Evolutionary conservation across 2,888 invertebrate species (phyloP).

Genomic region (Eupsilia transversa): DNA sequence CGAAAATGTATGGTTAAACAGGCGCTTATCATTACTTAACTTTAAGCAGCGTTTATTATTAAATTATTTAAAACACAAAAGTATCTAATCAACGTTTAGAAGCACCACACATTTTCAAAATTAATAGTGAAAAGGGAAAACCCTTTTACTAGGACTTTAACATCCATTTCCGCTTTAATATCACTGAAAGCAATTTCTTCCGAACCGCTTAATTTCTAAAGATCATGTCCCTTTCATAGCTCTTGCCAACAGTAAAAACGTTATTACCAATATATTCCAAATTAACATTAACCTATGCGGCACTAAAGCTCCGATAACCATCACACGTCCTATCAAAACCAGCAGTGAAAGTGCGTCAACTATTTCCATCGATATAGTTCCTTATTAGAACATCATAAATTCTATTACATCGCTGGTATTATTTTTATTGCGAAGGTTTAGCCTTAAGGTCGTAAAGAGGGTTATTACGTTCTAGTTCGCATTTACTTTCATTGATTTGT

Average conservation of each 20-base stretch:
- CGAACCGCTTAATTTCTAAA: slow-evolving; percentile 1
- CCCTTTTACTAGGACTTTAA: background rate
- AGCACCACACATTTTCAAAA: background rate
- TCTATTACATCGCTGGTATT: slow-evolving; percentile 32
- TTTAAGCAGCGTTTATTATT: too few relatives aligned
- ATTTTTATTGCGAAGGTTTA: slow-evolving; percentile 50
- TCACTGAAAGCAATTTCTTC: background rate
- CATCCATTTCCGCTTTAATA: background rate
- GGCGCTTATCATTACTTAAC: too few relatives aligned
- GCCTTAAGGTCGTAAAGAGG: slow-evolving; percentile 38
- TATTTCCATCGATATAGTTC: slow-evolving; percentile 25
- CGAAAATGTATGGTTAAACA: too few relatives aligned
- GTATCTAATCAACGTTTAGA: too few relatives aligned
- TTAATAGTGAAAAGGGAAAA: background rate
- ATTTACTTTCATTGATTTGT: slow-evolving; percentile 60
- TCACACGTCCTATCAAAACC: slow-evolving; percentile 7
- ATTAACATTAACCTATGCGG: background rate
- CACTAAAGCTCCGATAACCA: background rate
- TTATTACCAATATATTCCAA: background rate
- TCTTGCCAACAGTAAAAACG: background rate
- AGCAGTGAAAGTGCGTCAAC: slow-evolving; percentile 28
- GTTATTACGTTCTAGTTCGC: slow-evolving; percentile 28
- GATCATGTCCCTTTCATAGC: background rate
- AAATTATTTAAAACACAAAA: too few relatives aligned
- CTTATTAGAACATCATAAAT: slow-evolving; percentile 43